phyloP scores from a whole-genome alignment of 2,113 vertebrate species.

The Passer domesticus region DNA sequence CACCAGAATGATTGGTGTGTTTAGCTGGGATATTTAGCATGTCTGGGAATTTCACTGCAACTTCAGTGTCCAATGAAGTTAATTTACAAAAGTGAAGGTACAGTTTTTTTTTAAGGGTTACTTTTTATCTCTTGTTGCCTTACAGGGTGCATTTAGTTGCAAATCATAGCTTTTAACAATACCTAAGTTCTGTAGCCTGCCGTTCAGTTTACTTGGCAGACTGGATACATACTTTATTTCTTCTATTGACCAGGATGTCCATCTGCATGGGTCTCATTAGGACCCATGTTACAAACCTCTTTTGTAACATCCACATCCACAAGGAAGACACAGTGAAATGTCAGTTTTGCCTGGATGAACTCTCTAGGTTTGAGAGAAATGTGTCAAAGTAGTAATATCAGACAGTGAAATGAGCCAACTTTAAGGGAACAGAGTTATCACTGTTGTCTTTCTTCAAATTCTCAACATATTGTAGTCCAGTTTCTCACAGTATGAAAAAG shows the following conservation, averaged over 20 bases:
- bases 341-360: background rate
- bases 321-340: background rate
- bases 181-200: background rate
- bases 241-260: background rate
- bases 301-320: background rate
- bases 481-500: constrained; percentile 9
- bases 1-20: background rate
- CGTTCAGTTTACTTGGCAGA: background rate
- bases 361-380: background rate
- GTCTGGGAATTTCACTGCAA: background rate
- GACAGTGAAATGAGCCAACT: background rate
- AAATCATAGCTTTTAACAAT: background rate
- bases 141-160: background rate
- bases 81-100: background rate
- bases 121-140: background rate
- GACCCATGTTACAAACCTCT: background rate
- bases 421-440: constrained; percentile 10
- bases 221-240: background rate
- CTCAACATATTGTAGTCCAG: background rate
- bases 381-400: constrained; percentile 4
- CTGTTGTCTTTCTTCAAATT: constrained; percentile 13
- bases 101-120: background rate
- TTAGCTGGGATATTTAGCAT: background rate
- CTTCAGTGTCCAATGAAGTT: background rate
- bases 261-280: background rate